Conservation (phyloP, 2,888 invertebrate species). For the Noctua janthe region DNA sequence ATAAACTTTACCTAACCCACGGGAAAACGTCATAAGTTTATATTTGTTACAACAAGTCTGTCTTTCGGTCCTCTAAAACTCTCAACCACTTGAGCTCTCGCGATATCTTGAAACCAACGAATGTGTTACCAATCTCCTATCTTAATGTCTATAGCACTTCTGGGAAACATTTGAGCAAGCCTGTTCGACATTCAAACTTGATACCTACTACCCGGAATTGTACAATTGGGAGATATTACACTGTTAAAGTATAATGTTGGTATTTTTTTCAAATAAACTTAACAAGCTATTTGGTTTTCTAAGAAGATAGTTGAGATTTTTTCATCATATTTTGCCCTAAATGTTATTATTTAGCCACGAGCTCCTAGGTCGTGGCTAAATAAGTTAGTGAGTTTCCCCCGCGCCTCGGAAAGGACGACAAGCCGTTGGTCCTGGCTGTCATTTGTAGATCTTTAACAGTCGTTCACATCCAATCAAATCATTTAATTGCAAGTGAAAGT, state of each 20-base stretch:
- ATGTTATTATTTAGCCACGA: too few species aligned
- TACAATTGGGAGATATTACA: slow-evolving; percentile 46
- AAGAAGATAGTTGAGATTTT: background rate
- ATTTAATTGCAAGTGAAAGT: too few species aligned
- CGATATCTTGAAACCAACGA: slow-evolving; percentile 22
- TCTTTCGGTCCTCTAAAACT: background rate
- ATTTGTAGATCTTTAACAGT: too few species aligned
- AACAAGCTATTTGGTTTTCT: background rate
- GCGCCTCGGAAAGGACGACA: too few species aligned
- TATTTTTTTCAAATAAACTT: background rate
- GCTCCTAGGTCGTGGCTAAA: too few species aligned
- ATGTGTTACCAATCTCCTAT: slow-evolving; percentile 24
- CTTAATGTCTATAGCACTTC: slow-evolving; percentile 31
- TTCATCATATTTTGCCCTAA: background rate
- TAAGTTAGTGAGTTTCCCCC: too few species aligned
- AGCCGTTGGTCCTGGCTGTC: too few species aligned
- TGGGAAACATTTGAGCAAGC: slow-evolving; percentile 43
- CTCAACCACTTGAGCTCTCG: background rate
- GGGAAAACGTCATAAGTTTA: too few species aligned
- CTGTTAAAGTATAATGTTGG: slow-evolving; percentile 1
- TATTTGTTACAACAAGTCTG: background rate
- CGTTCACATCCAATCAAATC: too few species aligned
- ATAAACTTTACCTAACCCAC: too few species aligned
- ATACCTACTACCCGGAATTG: slow-evolving; percentile 18
- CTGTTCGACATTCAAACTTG: slow-evolving; percentile 21